Conservation (phyloP, 2,888 invertebrate genomes). For the Troides helena region DNA sequence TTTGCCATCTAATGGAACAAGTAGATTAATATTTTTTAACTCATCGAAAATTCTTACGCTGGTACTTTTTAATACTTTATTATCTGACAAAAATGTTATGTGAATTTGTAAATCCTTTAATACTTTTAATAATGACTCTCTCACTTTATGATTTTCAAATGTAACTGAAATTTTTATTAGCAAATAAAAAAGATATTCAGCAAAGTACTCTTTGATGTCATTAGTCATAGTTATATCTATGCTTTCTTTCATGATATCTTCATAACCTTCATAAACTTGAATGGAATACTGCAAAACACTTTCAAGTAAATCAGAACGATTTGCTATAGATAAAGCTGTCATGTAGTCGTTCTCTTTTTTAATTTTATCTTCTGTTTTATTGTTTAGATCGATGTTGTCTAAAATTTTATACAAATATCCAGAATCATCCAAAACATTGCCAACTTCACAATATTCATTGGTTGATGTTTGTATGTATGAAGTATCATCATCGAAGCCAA, state of each 20-base stretch:
- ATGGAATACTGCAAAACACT: constrained; percentile 46
- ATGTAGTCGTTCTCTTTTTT: constrained; percentile 54
- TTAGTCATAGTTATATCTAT: constrained; percentile 49
- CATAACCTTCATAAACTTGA: constrained; percentile 54
- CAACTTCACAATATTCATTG: constrained; percentile 49
- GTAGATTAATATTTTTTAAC: constrained; percentile 46
- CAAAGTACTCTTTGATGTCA: constrained; percentile 51
- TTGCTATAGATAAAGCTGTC: constrained; percentile 58
- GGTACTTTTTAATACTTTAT: constrained; percentile 50
- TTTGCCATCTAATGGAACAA: constrained; percentile 48
- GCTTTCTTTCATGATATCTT: constrained; percentile 49
- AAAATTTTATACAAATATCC: constrained; percentile 54
- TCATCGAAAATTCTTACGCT: constrained; percentile 49
- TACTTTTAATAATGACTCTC: constrained; percentile 45
- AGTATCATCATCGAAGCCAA: constrained; percentile 46
- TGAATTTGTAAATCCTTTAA: constrained; percentile 52
- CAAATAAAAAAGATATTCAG: constrained; percentile 45
- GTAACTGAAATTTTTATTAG: constrained; percentile 47
- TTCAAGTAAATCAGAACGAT: constrained; percentile 58
- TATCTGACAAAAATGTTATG: constrained; percentile 46
- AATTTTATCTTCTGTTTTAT: constrained; percentile 45
- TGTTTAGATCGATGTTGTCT: constrained; percentile 51
- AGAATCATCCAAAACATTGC: constrained; percentile 50
- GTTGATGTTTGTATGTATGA: constrained; percentile 42
- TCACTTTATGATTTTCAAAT: constrained; percentile 45